A percentile compares a stretch with the other conserved stretches of the same genome.
phyloP scores from a whole-genome alignment of 1,140 invertebrate genomes.

The Sogatella furcifera region DNA sequence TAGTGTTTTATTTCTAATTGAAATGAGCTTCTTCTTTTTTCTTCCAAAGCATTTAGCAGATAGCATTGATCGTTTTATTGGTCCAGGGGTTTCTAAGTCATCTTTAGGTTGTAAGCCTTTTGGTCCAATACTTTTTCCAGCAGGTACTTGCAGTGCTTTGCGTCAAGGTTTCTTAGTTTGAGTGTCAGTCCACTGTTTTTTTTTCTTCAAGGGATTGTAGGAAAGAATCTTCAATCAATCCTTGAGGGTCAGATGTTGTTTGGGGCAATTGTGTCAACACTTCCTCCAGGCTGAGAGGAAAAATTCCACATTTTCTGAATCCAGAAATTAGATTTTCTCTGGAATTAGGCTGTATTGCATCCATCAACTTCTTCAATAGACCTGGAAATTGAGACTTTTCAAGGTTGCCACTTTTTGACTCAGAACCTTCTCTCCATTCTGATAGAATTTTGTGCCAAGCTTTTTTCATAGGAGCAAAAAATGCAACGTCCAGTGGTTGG shows the following conservation, averaged over 20 bases:
- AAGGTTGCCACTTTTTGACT: neutral
- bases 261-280: neutral
- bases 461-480: constrained; percentile 31
- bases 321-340: constrained; percentile 15
- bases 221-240: neutral
- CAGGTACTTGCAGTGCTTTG: neutral
- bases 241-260: neutral
- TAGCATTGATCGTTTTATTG: no score
- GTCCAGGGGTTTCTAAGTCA: no score
- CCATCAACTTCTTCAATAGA: constrained; percentile 1
- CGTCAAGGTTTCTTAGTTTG: no score
- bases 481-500: constrained; percentile 33
- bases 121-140: neutral
- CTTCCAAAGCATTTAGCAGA: no score
- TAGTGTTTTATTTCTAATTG: no score
- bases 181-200: neutral
- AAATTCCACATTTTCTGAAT: constrained; percentile 16
- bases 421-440: constrained; percentile 24
- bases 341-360: constrained; percentile 1
- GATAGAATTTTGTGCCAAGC: constrained; percentile 29
- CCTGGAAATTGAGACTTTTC: constrained; percentile 9
- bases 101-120: neutral
- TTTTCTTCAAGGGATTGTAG: constrained; percentile 3
- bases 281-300: constrained; percentile 8
- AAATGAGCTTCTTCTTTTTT: no score